Evolutionary conservation across 2,797 vertebrate genomes (phyloP).

Genomic region (Falco novaeseelandiae): DNA sequence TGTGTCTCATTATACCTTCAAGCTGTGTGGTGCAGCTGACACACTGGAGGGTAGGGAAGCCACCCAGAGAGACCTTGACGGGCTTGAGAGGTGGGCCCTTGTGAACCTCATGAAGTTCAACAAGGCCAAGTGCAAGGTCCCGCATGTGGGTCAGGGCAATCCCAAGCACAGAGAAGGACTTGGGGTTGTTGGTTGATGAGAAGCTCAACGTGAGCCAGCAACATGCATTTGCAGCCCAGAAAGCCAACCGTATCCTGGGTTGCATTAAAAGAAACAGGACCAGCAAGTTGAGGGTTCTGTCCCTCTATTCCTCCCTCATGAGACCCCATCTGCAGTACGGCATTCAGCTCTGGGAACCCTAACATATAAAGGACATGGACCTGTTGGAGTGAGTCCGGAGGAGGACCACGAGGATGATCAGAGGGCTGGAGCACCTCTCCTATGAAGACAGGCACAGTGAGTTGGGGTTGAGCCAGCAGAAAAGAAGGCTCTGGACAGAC

Average conservation of each 20-base stretch:
- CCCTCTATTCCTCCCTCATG: neutral
- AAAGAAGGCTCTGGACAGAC: neutral
- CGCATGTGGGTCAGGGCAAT: neutral
- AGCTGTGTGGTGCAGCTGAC: neutral
- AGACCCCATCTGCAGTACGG: neutral
- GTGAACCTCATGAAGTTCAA: neutral
- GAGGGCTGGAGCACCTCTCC: neutral
- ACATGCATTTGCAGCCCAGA: neutral
- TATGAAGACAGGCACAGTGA: neutral
- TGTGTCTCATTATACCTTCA: neutral
- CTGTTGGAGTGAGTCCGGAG: neutral
- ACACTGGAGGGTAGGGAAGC: fast-evolving
- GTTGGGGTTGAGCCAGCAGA: neutral
- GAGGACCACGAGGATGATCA: neutral
- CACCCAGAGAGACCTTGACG: neutral
- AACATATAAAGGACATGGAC: neutral
- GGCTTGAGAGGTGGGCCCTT: neutral
- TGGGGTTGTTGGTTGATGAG: neutral
- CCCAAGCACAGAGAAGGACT: neutral
- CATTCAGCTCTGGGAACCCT: neutral
- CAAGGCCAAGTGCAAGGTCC: no score
- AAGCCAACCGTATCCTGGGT: fast-evolving
- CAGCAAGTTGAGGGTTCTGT: neutral
- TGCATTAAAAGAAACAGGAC: neutral
- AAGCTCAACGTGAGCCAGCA: neutral